Evolutionary conservation across 2,797 vertebrate genomes (phyloP).

Genomic region (Eulemur albifrons): DNA sequence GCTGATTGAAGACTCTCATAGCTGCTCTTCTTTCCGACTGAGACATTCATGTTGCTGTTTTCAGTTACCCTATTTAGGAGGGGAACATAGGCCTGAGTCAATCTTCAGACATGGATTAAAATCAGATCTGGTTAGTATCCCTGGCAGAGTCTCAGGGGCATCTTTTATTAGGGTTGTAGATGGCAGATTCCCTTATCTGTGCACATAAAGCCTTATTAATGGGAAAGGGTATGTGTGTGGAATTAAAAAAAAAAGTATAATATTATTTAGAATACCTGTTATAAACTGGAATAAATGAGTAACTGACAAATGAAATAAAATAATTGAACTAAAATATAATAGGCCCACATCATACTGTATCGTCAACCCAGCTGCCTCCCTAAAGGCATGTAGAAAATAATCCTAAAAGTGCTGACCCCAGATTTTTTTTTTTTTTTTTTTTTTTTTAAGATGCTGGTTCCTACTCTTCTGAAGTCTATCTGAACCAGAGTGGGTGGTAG

Average conservation of each 20-base stretch:
- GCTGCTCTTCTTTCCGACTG: background rate
- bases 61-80: background rate
- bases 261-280: constrained; percentile 27
- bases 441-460: constrained; percentile 14
- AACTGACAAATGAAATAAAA: constrained; percentile 22
- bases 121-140: background rate
- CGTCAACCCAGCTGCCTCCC: background rate
- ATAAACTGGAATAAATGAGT: constrained; percentile 21
- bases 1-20: background rate
- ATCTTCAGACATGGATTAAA: background rate
- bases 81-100: background rate
- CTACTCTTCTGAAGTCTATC: background rate
- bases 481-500: background rate
- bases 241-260: background rate
- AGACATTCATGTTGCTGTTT: background rate
- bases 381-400: constrained; percentile 31
- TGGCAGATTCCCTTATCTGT: background rate
- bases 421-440: background rate
- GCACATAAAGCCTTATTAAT: background rate
- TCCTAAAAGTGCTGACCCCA: constrained; percentile 20
- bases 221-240: background rate
- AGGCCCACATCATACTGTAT: background rate
- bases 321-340: constrained; percentile 43
- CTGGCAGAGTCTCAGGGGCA: background rate
- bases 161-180: constrained; percentile 26